Conservation (phyloP, 1,140 invertebrate species). For the Drosophila equinoxialis region DNA sequence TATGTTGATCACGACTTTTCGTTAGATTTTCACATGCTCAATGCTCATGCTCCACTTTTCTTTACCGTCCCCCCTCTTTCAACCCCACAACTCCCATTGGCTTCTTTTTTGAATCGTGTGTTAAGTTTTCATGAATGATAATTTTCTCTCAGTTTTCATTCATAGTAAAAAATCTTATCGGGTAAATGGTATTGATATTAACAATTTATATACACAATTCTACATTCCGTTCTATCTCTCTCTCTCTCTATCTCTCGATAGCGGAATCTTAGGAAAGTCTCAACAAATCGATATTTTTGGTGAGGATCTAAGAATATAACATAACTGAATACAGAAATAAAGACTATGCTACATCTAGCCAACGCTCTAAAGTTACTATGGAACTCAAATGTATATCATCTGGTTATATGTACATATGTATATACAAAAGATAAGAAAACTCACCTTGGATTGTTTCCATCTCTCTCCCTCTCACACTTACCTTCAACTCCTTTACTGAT, state of each 20-base stretch:
- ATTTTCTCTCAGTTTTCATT: slow-evolving; percentile 22
- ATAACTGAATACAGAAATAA: too few species aligned
- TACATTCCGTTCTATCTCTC: too few species aligned
- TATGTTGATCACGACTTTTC: slow-evolving; percentile 79
- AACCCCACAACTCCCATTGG: not conserved
- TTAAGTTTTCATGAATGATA: slow-evolving; percentile 12
- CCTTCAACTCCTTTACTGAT: slow-evolving; percentile 32
- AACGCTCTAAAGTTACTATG: too few species aligned
- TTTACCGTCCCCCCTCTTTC: slow-evolving; percentile 11
- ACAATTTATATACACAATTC: too few species aligned
- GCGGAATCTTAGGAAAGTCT: too few species aligned
- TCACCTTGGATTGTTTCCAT: slow-evolving; percentile 31
- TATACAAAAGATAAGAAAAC: slow-evolving; percentile 5
- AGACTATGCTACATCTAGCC: too few species aligned
- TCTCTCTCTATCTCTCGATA: too few species aligned
- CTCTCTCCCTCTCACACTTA: slow-evolving; percentile 29
- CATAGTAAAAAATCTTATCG: not conserved
- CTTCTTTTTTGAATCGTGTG: not conserved
- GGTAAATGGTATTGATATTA: too few species aligned
- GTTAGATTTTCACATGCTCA: slow-evolving; percentile 51
- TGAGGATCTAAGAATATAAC: too few species aligned
- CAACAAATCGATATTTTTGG: too few species aligned
- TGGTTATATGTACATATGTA: too few species aligned
- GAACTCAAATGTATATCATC: too few species aligned
- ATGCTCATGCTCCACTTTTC: slow-evolving; percentile 62